Evolutionary conservation across 37 sponge, comb jelly and placozoan genomes (phyloP), one percentile per base, ranked within the genome.

Genomic region (Oopsacas minuta): DNA sequence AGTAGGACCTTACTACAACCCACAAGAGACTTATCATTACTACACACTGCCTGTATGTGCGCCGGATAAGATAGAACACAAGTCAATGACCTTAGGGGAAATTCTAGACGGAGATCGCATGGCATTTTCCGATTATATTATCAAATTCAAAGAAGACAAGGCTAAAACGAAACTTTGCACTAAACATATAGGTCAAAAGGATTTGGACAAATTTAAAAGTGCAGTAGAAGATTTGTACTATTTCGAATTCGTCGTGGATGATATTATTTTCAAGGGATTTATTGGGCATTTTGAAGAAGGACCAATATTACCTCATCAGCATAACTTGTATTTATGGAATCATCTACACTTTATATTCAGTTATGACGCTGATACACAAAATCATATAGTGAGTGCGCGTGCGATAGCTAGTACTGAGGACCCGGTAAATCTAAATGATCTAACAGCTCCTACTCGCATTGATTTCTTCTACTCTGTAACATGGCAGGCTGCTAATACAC

Each of bases 241-340:
- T 84, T 95, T 95, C 88, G 96, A 95, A 53, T 95, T 95, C 86
- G 89, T 91, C 25, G 89, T 89, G 90, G 96, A 95, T 89, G 96
- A 95, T 36, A 88, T 95, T 0, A 88, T 91, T 15, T 86, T 95
- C 20, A 49, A 94, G 88, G 96, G 96, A 84, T 95, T 95, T 84
- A 85, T 95, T 52, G 96, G 96, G 36, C 96, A 93, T 82, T 52
- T 95, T 34, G 91, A 95, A 37, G 96, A 95, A 49, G 91, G 90
- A 0, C 52, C 90, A 1, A 85, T 95, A 36, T 52, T 95, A 0
- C 96, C 96, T 3, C 96, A 95, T 52, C 35, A 84, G 15, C 96
- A 95, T 52, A 52, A 86, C 38, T 87, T 89, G 20, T 91, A 61
- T 37, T 85, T 95, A 8, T 95, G 96, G 96, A 88, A 88, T 61